Base-by-base conservation (phyloP, 2,888 invertebrate genomes). In the Ornithoptera priamus region DNA sequence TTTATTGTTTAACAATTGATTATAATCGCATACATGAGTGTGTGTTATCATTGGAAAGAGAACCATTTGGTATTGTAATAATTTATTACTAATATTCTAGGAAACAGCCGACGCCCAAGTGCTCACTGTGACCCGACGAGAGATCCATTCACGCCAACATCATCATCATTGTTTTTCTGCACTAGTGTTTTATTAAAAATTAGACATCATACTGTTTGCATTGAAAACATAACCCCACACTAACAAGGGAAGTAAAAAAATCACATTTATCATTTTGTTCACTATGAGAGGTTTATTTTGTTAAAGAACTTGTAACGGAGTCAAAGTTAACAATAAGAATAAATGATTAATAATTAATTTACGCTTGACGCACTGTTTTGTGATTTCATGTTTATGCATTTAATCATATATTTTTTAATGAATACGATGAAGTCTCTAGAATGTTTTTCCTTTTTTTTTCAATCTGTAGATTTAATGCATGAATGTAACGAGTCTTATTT, bases 51-150 rank as follows among this genome's bases (percentile, higher is more conserved):
- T 53, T 8, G 53, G 7, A 6, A 53, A 18, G 1, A 53, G 50
- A 50, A 57, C 18, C 50, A 60, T 12, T 12, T 22, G 50, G 46
- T 30, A 22, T 56, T 65, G 20, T 62, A 70, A 67, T 67, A 72
- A 57, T 20, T 69, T 68, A 74, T 79, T 73, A 85, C 85, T 85
- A 85, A 89, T 82, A 86, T 92, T 92, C 83, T 92, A 92, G 92
- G 92, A 83, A 78, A 83, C 84, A 82, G 81, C 81, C 82, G 83
- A 77, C 82, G 82, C 85, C 84, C 78, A 92, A 92, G 89, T 86
- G 91, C 81, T 91, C 91, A 78, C 90, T 92, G 90, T 92, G 92
- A 92, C 79, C 80, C 68, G 84, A 84, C 78, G 82, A 87, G 84
- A 75, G 84, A 81, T 81, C n/a, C 80, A 73, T 77, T 77, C 73